Percentiles rank a stretch among this genome's conserved stretches.
Conservation (phyloP, 2,888 invertebrate genomes). For the Pammene aurita region DNA sequence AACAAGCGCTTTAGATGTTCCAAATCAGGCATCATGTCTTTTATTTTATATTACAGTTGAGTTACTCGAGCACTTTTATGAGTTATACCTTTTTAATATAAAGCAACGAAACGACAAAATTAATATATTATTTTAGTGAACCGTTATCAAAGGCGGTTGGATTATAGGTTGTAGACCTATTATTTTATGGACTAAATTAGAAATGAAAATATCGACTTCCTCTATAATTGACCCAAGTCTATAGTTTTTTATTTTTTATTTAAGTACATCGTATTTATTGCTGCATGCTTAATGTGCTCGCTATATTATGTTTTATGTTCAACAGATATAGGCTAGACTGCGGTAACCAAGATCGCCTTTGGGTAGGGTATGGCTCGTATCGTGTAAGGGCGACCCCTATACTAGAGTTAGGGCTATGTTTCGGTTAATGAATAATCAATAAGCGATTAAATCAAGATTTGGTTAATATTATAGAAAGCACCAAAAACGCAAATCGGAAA, state of each 20-base stretch:
- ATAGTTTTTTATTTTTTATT: too few relatives aligned
- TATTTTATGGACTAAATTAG: not conserved
- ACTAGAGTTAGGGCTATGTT: not conserved
- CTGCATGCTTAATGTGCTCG: too few relatives aligned
- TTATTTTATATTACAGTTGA: not conserved
- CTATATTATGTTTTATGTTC: too few relatives aligned
- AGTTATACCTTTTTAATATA: not conserved
- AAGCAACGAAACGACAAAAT: not conserved
- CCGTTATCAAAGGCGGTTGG: not conserved
- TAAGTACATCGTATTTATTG: too few relatives aligned
- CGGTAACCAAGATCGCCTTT: slow-evolving; percentile 11
- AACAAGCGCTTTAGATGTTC: not conserved
- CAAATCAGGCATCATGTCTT: not conserved
- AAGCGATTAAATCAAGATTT: not conserved
- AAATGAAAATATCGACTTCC: not conserved
- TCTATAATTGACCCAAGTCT: too few relatives aligned
- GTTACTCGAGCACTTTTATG: too few relatives aligned
- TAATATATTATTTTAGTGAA: not conserved
- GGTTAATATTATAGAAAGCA: too few relatives aligned
- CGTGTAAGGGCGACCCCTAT: slow-evolving; percentile 1
- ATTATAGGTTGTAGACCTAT: not conserved
- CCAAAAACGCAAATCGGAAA: too few relatives aligned
- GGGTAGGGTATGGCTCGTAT: slow-evolving; percentile 7
- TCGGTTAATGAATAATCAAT: slow-evolving; percentile 21
- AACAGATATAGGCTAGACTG: not conserved